Evolutionary conservation across 2,797 vertebrate species (phyloP), one percentile per base, ranked within the genome.

Genomic region (Melanotaenia pygmaea): DNA sequence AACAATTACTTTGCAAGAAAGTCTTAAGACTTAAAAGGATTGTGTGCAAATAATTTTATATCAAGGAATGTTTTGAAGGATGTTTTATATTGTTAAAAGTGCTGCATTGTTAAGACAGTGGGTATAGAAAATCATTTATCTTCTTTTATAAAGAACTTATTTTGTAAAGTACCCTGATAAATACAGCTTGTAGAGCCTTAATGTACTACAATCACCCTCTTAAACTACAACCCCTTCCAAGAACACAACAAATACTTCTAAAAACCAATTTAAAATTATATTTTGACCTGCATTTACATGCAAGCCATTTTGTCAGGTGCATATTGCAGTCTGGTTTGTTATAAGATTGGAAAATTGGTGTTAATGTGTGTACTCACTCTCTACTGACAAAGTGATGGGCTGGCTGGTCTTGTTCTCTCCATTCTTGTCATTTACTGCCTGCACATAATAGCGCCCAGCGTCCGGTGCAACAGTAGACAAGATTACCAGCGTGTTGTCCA

Each of bases 401-500:
- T 98, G 97, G 92, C 97, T 98, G 20, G 97, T 99, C 92, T 99
- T 99, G 94, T 99, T 99, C 86, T 99, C 98, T 0, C 98, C 98
- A 0, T 98, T 99, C 94, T 97, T 98, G 93, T 99, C 98, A 0
- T 99, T 99, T n/a, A 99, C 98, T 0, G 97, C 98, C 84, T 99
- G 98, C 58, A 96, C 97, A 0, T 98, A 99, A 93, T 99, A 99
- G 16, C 96, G 95, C 0, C 98, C 98, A 0, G 96, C 95, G 0
- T 99, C 98, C 0, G 98, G 96, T 0, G 97, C 97, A 82, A 98
- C 97, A 0, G 96, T 96, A 0, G 98, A 98, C 86, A 99, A 93
- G 88, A 99, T 98, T 79, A 98, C 97, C 10, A 99, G 94, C 0
- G 96, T 97, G 94, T 98, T 99, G 88, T 98, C 97, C 94, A 98